Percentiles rank a stretch among this genome's conserved stretches.
Evolutionary conservation across 1,140 invertebrate species (phyloP).

Genomic region (Copidosoma floridanum): DNA sequence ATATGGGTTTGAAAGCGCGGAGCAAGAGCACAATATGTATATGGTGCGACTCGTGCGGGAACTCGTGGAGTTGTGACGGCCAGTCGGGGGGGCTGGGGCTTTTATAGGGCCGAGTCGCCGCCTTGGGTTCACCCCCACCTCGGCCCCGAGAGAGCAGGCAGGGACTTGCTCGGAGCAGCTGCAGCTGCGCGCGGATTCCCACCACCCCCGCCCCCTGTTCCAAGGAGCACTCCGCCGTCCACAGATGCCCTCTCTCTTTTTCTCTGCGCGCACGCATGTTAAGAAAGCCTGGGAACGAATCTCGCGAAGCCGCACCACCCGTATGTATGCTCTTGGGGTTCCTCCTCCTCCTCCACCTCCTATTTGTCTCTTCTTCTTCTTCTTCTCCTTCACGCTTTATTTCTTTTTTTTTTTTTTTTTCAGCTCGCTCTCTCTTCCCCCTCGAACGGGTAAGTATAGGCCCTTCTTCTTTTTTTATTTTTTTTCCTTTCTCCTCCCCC

Average conservation of each 20-base stretch:
- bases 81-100: not conserved
- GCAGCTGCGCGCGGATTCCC: not conserved
- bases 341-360: too few relatives aligned
- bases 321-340: slow-evolving; percentile 9
- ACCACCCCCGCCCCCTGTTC: not conserved
- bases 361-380: not conserved
- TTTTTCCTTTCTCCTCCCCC: too few relatives aligned
- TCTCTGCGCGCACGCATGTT: not conserved
- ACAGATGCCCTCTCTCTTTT: slow-evolving; percentile 2
- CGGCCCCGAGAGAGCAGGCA: too few relatives aligned
- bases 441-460: too few relatives aligned
- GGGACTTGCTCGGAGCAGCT: too few relatives aligned
- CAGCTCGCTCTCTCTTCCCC: not conserved
- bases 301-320: slow-evolving; percentile 15
- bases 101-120: not conserved
- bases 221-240: too few relatives aligned
- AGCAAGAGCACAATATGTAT: too few relatives aligned
- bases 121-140: not conserved
- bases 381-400: not conserved
- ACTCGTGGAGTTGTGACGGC: too few relatives aligned
- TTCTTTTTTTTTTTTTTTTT: not conserved
- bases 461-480: too few relatives aligned
- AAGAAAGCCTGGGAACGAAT: slow-evolving; percentile 21
- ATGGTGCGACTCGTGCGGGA: too few relatives aligned
- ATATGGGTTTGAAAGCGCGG: too few relatives aligned